phyloP scores from a whole-genome alignment of 1,140 invertebrate species.

The Meteorus sp. region DNA sequence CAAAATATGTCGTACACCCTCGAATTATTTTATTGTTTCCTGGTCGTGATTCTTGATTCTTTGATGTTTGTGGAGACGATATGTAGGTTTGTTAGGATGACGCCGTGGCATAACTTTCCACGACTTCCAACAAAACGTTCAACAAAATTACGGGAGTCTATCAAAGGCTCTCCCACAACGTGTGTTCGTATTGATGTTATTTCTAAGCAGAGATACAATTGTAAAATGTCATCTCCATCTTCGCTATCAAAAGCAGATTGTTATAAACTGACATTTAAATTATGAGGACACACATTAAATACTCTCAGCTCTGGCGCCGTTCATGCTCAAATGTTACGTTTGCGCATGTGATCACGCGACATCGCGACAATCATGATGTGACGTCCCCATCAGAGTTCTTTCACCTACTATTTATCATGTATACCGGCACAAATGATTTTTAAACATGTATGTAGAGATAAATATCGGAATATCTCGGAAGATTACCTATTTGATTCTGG shows the following conservation, averaged over 20 bases:
- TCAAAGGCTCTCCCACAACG: slow-evolving; percentile 3
- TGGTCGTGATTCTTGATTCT: slow-evolving; percentile 35
- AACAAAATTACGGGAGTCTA: slow-evolving; percentile 1
- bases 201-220: neutral
- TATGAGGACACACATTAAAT: slow-evolving; percentile 31
- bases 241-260: slow-evolving; percentile 28
- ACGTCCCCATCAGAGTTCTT: slow-evolving; percentile 19
- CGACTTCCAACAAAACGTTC: slow-evolving; percentile 24
- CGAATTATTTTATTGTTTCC: slow-evolving; percentile 25
- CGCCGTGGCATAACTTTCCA: slow-evolving; percentile 40
- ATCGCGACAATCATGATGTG: neutral
- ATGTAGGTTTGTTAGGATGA: slow-evolving; percentile 30
- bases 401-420: slow-evolving; percentile 24
- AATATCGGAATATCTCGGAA: neutral
- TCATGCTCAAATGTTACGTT: neutral
- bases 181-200: neutral
- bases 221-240: slow-evolving; percentile 22
- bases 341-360: neutral
- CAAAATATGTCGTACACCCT: neutral
- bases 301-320: slow-evolving; percentile 27
- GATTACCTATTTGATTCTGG: too few species aligned
- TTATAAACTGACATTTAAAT: slow-evolving; percentile 38
- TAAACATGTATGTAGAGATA: neutral
- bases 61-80: slow-evolving; percentile 36
- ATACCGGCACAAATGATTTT: too few species aligned